Conservation (phyloP, 2,888 invertebrate species). For the Spodoptera picta region DNA sequence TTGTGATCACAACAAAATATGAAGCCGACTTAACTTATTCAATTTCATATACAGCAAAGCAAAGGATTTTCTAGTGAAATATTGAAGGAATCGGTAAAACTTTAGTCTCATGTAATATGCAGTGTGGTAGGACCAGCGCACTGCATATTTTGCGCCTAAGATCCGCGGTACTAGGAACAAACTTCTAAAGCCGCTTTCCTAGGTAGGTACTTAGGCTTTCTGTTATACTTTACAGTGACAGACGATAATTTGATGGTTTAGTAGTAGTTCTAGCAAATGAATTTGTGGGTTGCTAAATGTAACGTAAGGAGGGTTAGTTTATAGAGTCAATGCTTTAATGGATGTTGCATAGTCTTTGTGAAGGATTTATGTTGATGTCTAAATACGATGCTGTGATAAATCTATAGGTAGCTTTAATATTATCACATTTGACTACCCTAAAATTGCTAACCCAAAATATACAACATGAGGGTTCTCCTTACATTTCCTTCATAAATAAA, state of each 20-base stretch:
- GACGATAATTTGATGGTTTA: slow-evolving; percentile 34
- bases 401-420: no score
- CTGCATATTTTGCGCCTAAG: slow-evolving; percentile 77
- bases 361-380: no score
- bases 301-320: neutral
- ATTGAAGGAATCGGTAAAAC: slow-evolving; percentile 83
- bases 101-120: slow-evolving; percentile 86
- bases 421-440: no score
- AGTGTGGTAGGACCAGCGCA: slow-evolving; percentile 68
- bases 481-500: no score
- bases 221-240: slow-evolving; percentile 31
- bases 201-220: slow-evolving; percentile 50
- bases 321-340: no score
- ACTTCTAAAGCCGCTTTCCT: slow-evolving; percentile 64
- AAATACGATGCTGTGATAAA: no score
- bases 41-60: slow-evolving; percentile 55
- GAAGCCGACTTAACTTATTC: slow-evolving; percentile 47
- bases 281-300: slow-evolving; percentile 12
- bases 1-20: slow-evolving; percentile 27
- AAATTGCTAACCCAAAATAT: no score
- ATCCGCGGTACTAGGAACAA: slow-evolving; percentile 68
- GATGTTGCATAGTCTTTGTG: no score
- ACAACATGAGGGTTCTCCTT: no score
- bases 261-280: slow-evolving; percentile 10
- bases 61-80: slow-evolving; percentile 78